Evolutionary conservation across 1,140 invertebrate species (phyloP).

Genomic region (Galendromus occidentalis): DNA sequence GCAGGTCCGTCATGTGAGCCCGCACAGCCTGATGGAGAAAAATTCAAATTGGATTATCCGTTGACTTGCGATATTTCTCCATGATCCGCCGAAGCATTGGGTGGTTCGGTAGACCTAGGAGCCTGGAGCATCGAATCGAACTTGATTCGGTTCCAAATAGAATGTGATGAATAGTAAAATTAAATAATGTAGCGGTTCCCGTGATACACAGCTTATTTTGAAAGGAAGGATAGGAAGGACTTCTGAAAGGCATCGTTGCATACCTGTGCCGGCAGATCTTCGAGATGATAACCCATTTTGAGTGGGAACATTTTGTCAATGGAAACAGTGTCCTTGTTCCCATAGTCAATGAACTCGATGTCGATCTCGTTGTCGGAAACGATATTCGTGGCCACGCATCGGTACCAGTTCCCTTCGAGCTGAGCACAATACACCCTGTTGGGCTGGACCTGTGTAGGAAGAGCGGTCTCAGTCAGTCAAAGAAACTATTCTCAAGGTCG

Average conservation of each 20-base stretch:
- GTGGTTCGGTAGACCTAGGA: no score
- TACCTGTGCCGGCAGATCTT: constrained; percentile 8
- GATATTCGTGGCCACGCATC: constrained; percentile 4
- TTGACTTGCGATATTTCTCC: no score
- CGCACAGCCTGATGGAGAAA: background rate
- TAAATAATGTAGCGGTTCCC: no score
- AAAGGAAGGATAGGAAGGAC: no score
- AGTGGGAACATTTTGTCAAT: constrained; percentile 3
- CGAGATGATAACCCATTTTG: background rate
- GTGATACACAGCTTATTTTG: no score
- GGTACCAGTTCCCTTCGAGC: constrained; percentile 4
- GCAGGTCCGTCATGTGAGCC: background rate
- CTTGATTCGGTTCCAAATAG: no score
- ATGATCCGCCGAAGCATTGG: no score
- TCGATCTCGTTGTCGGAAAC: constrained; percentile 4
- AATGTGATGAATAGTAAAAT: no score
- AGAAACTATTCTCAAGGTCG: no score
- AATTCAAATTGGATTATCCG: background rate
- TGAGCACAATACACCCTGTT: constrained; percentile 6
- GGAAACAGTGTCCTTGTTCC: background rate
- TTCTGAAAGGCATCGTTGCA: no score
- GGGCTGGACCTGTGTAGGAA: background rate
- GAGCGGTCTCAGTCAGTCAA: no score
- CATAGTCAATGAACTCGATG: constrained; percentile 9
- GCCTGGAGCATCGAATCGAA: no score